Percentiles rank a stretch among this genome's conserved stretches.
These are phyloP conservation scores for Pachydiplax longipennis DNA, from an alignment of 2,888 invertebrate species.

Conservation along the genomic window DNA sequence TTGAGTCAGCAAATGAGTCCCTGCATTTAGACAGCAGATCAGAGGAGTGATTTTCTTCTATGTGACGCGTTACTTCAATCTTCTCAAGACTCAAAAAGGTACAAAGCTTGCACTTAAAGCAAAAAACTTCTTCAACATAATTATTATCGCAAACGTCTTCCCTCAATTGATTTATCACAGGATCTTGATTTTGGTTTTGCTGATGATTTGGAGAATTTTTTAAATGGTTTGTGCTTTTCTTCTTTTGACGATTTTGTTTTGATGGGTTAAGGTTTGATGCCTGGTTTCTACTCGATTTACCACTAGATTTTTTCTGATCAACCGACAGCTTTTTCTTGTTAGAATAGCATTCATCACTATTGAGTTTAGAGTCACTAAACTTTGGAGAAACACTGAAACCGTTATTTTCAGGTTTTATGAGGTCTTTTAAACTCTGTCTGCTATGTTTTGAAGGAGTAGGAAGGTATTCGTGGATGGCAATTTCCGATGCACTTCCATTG, in stretches of 20 bases:
- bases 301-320: background rate
- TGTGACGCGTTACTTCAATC: conserved; percentile 64
- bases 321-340: background rate
- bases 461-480: background rate
- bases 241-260: conserved; percentile 6
- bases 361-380: background rate
- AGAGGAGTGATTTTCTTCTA: conserved; percentile 63
- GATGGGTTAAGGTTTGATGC: background rate
- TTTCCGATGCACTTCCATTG: background rate
- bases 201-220: background rate
- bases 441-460: background rate
- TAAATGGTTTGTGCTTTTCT: background rate
- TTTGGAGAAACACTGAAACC: background rate
- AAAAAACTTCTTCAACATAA: conserved; percentile 54
- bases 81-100: conserved; percentile 65
- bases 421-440: background rate
- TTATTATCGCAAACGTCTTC: background rate
- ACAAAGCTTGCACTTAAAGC: conserved; percentile 66
- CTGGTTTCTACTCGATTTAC: background rate
- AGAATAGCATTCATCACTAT: background rate
- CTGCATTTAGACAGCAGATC: conserved; percentile 61
- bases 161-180: conserved; percentile 6
- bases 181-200: background rate
- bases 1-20: background rate
- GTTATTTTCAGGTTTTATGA: background rate